Percentiles rank a stretch among this genome's conserved stretches.
Evolutionary conservation across 2,888 invertebrate genomes (phyloP).

Genomic region (Hydropsyche betteni): DNA sequence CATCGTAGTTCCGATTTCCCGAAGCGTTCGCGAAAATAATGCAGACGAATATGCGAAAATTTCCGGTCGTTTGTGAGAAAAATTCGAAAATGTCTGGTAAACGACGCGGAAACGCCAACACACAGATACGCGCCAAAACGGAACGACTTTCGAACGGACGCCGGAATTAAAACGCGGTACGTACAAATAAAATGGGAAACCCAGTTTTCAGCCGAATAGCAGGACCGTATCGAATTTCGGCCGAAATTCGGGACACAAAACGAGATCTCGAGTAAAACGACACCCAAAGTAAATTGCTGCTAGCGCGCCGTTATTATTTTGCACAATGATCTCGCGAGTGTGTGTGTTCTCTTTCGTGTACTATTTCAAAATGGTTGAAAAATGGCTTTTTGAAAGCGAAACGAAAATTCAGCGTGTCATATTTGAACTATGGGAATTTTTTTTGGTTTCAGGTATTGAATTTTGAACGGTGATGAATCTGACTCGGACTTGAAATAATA

Average conservation of each 20-base stretch:
- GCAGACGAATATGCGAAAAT: conserved; percentile 12
- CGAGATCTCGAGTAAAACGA: conserved; percentile 10
- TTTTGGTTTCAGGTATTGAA: no score
- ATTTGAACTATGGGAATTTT: no score
- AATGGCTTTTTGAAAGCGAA: no score
- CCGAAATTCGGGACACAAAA: neutral
- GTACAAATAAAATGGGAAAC: neutral
- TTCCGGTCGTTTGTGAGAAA: conserved; percentile 23
- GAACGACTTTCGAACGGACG: conserved; percentile 8
- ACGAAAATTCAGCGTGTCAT: no score
- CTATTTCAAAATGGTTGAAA: no score
- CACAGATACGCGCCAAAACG: conserved; percentile 16
- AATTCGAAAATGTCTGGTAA: conserved; percentile 29
- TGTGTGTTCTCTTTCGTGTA: no score
- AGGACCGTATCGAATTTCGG: conserved; percentile 19
- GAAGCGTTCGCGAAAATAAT: no score
- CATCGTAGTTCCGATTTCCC: no score
- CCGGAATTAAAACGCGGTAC: neutral
- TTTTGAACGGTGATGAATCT: no score
- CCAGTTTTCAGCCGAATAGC: neutral
- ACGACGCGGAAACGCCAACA: conserved; percentile 23
- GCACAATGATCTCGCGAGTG: no score
- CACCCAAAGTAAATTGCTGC: conserved; percentile 25
- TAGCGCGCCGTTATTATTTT: conserved; percentile 5
- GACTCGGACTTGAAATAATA: no score